Conservation (phyloP, 2,888 invertebrate species). For the Drosophila limbata region DNA sequence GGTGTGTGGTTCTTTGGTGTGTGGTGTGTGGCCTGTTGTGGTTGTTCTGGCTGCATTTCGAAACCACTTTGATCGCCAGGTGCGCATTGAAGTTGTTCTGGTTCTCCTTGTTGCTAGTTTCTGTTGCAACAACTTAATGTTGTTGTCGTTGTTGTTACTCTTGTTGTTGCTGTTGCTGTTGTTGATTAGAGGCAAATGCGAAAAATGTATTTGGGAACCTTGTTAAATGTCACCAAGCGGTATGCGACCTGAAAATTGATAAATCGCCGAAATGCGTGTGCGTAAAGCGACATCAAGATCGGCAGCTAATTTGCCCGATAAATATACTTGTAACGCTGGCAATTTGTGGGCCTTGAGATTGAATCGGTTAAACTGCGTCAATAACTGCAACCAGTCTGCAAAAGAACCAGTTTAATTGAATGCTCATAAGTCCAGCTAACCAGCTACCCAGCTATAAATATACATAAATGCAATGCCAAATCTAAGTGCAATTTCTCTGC, state of each 20-base stretch:
- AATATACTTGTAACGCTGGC: constrained; percentile 40
- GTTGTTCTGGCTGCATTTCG: constrained; percentile 60
- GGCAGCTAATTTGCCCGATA: constrained; percentile 56
- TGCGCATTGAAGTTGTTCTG: constrained; percentile 75
- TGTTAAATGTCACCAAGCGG: constrained; percentile 75
- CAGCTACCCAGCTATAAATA: neutral
- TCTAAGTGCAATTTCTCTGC: constrained; percentile 71
- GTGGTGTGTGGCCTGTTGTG: constrained; percentile 32
- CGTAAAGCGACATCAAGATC: constrained; percentile 57
- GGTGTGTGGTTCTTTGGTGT: constrained; percentile 1
- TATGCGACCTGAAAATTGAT: constrained; percentile 78
- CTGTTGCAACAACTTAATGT: constrained; percentile 23
- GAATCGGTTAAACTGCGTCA: constrained; percentile 36
- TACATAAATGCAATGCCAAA: neutral
- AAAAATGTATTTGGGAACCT: constrained; percentile 66
- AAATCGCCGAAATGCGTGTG: constrained; percentile 74
- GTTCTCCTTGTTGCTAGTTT: constrained; percentile 69
- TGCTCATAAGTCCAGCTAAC: constrained; percentile 3
- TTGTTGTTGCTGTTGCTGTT: constrained; percentile 18
- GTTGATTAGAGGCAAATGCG: constrained; percentile 48
- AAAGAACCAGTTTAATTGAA: constrained; percentile 53
- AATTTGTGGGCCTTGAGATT: constrained; percentile 72
- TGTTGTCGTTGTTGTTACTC: constrained; percentile 32
- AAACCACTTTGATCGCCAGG: constrained; percentile 76
- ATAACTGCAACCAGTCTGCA: constrained; percentile 27